Evolutionary conservation across 2,113 vertebrate genomes (phyloP).

Genomic region (Ailurus styani): DNA sequence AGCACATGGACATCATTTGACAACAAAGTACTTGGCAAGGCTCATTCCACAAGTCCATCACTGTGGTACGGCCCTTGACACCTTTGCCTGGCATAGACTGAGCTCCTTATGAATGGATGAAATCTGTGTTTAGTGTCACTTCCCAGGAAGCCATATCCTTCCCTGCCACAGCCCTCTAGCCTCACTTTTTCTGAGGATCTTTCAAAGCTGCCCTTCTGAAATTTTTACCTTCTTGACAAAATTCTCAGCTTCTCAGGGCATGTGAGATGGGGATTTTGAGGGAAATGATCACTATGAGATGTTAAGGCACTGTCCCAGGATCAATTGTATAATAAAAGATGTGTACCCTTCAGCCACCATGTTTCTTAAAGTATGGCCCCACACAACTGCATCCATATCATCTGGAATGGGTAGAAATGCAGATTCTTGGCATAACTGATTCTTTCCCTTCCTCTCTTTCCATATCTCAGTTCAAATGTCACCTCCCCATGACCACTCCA

Average conservation of each 20-base stretch:
- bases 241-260: not conserved
- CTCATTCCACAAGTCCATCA: not conserved
- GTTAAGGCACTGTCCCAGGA: not conserved
- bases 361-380: not conserved
- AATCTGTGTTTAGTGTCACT: not conserved
- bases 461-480: not conserved
- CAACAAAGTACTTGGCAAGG: not conserved
- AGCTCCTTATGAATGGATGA: not conserved
- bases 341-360: too few species aligned
- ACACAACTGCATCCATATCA: not conserved
- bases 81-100: not conserved
- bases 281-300: not conserved
- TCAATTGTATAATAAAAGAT: not conserved
- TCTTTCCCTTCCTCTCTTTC: not conserved
- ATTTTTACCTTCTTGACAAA: not conserved
- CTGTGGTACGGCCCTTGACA: not conserved
- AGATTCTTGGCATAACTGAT: too few species aligned
- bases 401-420: not conserved
- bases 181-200: not conserved
- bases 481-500: not conserved
- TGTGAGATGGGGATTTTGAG: not conserved
- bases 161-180: too few species aligned
- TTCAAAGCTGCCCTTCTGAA: not conserved
- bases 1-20: not conserved
- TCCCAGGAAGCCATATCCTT: not conserved